Conservation (phyloP, 2,797 vertebrate species). For the Hippopotamyrus pictus region DNA sequence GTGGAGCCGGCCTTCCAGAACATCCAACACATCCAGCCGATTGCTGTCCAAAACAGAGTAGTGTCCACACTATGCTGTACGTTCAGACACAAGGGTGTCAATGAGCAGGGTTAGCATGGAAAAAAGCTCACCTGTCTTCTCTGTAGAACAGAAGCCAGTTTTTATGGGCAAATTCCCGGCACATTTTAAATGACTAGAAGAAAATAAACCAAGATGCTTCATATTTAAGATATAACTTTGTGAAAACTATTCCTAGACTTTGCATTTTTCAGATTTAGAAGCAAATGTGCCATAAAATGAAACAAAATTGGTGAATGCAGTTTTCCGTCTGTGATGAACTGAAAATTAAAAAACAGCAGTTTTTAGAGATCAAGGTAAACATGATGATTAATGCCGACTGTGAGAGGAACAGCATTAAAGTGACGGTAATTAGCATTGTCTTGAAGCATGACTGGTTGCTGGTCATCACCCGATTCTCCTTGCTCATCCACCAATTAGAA, state of each 20-base stretch:
- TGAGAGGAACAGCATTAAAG: background rate
- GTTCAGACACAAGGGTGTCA: background rate
- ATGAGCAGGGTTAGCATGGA: background rate
- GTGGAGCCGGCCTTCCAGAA: conserved; percentile 78
- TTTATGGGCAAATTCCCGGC: conserved; percentile 85
- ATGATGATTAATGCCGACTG: background rate
- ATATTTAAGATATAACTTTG: background rate
- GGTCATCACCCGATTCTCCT: conserved; percentile 66
- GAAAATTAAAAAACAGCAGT: background rate
- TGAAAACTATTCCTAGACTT: background rate
- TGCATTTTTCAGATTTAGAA: background rate
- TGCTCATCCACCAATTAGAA: conserved; percentile 74
- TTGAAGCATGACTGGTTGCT: background rate
- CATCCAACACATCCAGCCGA: conserved; percentile 79
- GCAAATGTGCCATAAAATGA: background rate
- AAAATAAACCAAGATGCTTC: conserved; percentile 8
- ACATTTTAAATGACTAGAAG: conserved; percentile 78
- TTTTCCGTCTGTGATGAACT: background rate
- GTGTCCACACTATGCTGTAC: background rate
- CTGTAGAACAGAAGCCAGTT: conserved; percentile 96
- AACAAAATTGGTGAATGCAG: background rate
- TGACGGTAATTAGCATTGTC: background rate
- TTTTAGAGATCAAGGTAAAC: background rate
- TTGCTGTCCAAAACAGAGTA: conserved; percentile 58
- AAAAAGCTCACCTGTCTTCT: conserved; percentile 73